phyloP scores from a whole-genome alignment of 1,140 invertebrate species.

The Himalopsyche phryganea region DNA sequence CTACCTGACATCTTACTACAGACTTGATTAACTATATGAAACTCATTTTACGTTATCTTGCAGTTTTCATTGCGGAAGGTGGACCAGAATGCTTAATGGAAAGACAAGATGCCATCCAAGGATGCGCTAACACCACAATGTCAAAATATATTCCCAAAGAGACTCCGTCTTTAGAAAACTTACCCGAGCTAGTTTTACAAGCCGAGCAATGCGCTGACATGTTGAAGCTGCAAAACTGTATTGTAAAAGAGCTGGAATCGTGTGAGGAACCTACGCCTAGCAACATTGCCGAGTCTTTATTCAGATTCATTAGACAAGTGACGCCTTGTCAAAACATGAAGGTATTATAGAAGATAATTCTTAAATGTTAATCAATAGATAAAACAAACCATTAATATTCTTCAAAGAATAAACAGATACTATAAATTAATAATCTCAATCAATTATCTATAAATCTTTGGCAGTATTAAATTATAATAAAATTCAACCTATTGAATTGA shows the following conservation, averaged over 20 bases:
- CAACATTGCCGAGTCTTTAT: constrained; percentile 73
- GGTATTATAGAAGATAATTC: no score
- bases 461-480: no score
- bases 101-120: constrained; percentile 57
- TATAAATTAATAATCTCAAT: no score
- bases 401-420: no score
- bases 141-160: constrained; percentile 46
- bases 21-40: no score
- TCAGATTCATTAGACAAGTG: constrained; percentile 66
- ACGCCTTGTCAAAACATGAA: constrained; percentile 58
- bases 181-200: constrained; percentile 53
- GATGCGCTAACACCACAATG: constrained; percentile 64
- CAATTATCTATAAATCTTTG: no score
- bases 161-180: constrained; percentile 44
- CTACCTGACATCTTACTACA: no score
- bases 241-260: constrained; percentile 60
- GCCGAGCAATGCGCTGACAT: constrained; percentile 56
- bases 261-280: constrained; percentile 72
- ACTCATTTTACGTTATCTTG: no score
- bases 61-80: constrained; percentile 74
- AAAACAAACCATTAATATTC: no score
- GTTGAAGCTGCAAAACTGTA: constrained; percentile 58
- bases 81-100: constrained; percentile 68
- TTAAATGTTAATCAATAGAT: no score
- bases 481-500: no score